Percentiles rank a stretch among this genome's conserved stretches.
Conservation (phyloP, 1,140 invertebrate genomes). For the Elysia chlorotica region DNA sequence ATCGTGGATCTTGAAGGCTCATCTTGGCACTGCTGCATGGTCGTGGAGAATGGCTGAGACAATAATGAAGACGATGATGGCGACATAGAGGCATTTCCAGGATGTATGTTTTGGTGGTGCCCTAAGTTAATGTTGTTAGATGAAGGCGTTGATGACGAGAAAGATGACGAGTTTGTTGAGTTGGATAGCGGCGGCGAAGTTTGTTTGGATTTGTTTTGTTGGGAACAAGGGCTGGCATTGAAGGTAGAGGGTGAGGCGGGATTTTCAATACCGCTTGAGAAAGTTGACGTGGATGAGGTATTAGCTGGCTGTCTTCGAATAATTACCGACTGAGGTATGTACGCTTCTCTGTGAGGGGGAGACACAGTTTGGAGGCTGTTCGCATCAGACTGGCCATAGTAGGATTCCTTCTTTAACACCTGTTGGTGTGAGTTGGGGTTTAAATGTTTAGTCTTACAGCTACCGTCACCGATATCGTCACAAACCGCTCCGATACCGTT, state of each 20-base stretch:
- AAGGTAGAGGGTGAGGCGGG: slow-evolving; percentile 10
- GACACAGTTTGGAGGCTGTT: slow-evolving; percentile 26
- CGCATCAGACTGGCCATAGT: too few relatives aligned
- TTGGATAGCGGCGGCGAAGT: not conserved
- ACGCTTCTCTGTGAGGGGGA: slow-evolving; percentile 24
- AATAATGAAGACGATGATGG: not conserved
- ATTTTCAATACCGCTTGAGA: too few relatives aligned
- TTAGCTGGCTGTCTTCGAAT: slow-evolving; percentile 23
- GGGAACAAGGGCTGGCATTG: not conserved
- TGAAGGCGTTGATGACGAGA: not conserved
- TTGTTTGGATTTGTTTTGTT: not conserved
- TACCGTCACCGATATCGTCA: too few relatives aligned
- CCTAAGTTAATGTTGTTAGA: too few relatives aligned
- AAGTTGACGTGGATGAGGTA: too few relatives aligned
- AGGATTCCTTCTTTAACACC: too few relatives aligned
- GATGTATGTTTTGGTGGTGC: too few relatives aligned
- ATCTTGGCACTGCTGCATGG: not conserved
- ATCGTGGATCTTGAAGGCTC: too few relatives aligned
- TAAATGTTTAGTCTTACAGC: too few relatives aligned
- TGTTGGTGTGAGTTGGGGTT: too few relatives aligned
- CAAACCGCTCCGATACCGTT: too few relatives aligned
- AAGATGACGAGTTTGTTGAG: not conserved
- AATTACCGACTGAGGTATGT: slow-evolving; percentile 27
- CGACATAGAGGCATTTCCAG: not conserved
- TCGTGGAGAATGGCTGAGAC: not conserved